Conservation (phyloP, 2,888 invertebrate genomes). For the Heliconius cydno region DNA sequence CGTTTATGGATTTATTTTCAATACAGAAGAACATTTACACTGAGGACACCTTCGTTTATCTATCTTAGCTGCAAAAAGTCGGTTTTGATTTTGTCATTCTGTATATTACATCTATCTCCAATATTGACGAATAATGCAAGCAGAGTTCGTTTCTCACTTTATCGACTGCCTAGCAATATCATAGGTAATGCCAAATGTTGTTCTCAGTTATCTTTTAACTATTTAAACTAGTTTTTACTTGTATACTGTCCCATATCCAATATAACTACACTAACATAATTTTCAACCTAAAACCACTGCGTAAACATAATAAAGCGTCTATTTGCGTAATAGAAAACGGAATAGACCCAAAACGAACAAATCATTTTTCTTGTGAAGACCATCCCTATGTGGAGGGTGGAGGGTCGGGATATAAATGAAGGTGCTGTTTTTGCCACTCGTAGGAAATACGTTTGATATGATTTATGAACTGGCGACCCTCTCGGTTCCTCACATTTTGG, state of each 20-base stretch:
- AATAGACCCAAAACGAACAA: slow-evolving; percentile 44
- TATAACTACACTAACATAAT: neutral
- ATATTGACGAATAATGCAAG: too few relatives aligned
- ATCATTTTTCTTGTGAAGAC: slow-evolving; percentile 48
- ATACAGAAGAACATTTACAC: neutral
- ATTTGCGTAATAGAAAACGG: slow-evolving; percentile 48
- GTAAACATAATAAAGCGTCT: slow-evolving; percentile 27
- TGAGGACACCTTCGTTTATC: neutral
- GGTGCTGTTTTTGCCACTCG: slow-evolving; percentile 48
- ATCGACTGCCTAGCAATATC: too few relatives aligned
- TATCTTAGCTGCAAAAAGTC: neutral
- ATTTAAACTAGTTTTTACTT: neutral
- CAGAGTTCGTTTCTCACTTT: too few relatives aligned
- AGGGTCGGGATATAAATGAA: slow-evolving; percentile 49
- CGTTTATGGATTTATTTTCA: neutral
- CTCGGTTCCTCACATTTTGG: slow-evolving; percentile 8
- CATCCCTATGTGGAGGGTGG: slow-evolving; percentile 50
- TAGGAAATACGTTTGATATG: slow-evolving; percentile 35
- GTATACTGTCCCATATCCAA: neutral
- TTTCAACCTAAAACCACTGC: slow-evolving; percentile 11
- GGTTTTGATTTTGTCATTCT: too few relatives aligned
- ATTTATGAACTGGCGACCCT: slow-evolving; percentile 30
- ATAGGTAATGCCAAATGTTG: neutral
- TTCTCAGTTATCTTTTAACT: neutral
- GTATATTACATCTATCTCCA: too few relatives aligned